Percentiles rank a stretch among this genome's conserved stretches.
Evolutionary conservation across 2,888 invertebrate species (phyloP).

Genomic region (Oeneis ivallda): DNA sequence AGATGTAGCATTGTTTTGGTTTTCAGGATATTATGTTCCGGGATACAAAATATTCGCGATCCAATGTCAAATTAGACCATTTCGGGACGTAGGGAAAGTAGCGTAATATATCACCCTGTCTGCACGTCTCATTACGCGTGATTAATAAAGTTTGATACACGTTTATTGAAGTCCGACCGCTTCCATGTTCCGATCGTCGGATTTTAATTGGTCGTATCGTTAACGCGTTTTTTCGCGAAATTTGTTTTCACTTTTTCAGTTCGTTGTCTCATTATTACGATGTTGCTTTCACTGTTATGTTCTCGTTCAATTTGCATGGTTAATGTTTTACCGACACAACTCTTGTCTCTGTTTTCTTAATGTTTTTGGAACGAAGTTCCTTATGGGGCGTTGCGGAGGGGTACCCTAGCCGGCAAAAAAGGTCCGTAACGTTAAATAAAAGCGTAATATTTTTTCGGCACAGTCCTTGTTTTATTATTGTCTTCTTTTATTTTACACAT

Average conservation of each 20-base stretch:
- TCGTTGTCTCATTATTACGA: conserved; percentile 29
- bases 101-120: conserved; percentile 64
- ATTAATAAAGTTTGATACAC: conserved; percentile 46
- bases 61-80: conserved; percentile 65
- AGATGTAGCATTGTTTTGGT: neutral
- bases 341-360: neutral
- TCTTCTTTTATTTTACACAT: no score
- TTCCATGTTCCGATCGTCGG: conserved; percentile 39
- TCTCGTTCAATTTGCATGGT: conserved; percentile 21
- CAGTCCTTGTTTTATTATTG: no score
- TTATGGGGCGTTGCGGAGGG: no score
- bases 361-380: no score
- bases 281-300: conserved; percentile 39
- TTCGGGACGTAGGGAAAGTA: conserved; percentile 68
- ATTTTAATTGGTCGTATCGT: conserved; percentile 47
- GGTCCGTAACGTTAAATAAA: no score
- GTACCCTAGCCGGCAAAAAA: no score
- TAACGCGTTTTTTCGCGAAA: conserved; percentile 41
- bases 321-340: neutral
- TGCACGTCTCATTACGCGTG: conserved; percentile 54
- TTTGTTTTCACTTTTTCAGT: conserved; percentile 44
- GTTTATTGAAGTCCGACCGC: conserved; percentile 41
- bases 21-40: neutral
- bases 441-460: no score
- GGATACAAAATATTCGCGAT: conserved; percentile 45